Evolutionary conservation across 2,113 vertebrate species (phyloP).

Genomic region (Micronisus gabar): DNA sequence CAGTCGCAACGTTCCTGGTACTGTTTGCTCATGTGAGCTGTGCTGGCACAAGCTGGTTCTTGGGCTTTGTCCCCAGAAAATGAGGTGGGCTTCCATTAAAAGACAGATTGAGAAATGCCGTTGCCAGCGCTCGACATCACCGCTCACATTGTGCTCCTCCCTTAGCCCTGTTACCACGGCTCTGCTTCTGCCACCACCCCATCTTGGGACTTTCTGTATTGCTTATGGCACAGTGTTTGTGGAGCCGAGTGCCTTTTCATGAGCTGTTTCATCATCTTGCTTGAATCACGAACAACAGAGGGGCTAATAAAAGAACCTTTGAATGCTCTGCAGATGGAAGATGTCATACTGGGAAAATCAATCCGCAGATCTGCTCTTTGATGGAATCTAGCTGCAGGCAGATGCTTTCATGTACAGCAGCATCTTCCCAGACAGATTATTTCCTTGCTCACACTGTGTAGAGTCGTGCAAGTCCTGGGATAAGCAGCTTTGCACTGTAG

Average conservation of each 20-base stretch:
- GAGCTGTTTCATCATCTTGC: not conserved
- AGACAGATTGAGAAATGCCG: accelerated
- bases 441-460: not conserved
- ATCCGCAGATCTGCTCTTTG: slow-evolving; percentile 46
- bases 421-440: slow-evolving; percentile 50
- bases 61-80: not conserved
- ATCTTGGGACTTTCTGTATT: not conserved
- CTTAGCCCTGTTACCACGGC: not conserved
- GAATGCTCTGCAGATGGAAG: slow-evolving; percentile 19
- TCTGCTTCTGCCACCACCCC: not conserved
- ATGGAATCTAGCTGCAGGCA: slow-evolving; percentile 50
- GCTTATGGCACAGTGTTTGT: not conserved
- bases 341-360: slow-evolving; percentile 36
- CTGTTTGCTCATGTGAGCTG: not conserved
- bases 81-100: not conserved
- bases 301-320: slow-evolving; percentile 8
- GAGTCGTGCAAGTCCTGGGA: not conserved
- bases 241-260: not conserved
- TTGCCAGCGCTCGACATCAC: accelerated
- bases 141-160: accelerated
- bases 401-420: slow-evolving; percentile 35
- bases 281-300: not conserved
- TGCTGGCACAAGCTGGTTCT: not conserved
- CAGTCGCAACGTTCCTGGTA: not conserved
- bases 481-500: not conserved